Conservation (phyloP, 2,113 vertebrate genomes). For the Lycocorax pyrrhopterus region DNA sequence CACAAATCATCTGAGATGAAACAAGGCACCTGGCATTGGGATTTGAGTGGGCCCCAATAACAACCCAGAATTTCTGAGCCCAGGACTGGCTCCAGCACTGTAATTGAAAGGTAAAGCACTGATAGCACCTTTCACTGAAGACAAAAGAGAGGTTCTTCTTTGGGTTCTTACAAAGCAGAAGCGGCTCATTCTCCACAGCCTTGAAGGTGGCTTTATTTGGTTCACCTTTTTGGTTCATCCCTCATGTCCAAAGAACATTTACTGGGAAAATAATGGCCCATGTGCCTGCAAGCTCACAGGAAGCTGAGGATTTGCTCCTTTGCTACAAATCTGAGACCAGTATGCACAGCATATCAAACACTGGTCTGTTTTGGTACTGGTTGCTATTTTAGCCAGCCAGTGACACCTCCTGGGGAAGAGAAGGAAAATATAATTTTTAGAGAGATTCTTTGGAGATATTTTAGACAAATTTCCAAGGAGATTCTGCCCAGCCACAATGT, state of each 20-base stretch:
- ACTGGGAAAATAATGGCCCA: not conserved
- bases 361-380: not conserved
- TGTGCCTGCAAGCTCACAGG: not conserved
- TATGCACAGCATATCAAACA: not conserved
- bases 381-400: not conserved
- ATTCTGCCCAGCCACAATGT: not conserved
- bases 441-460: not conserved
- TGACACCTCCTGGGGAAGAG: constrained; percentile 44
- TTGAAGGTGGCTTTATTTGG: not conserved
- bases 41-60: not conserved
- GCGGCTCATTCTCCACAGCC: not conserved
- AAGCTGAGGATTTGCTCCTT: not conserved
- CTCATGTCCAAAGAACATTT: not conserved
- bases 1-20: not conserved
- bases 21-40: not conserved
- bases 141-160: not conserved
- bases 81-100: not conserved
- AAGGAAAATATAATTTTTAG: not conserved
- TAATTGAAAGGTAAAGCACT: not conserved
- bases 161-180: not conserved
- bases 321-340: not conserved
- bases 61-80: not conserved
- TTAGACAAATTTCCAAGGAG: not conserved
- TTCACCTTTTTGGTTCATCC: not conserved
- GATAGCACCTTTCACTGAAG: not conserved